Conservation (phyloP, 2,797 vertebrate species). For the Rhadinocentrus ornatus region DNA sequence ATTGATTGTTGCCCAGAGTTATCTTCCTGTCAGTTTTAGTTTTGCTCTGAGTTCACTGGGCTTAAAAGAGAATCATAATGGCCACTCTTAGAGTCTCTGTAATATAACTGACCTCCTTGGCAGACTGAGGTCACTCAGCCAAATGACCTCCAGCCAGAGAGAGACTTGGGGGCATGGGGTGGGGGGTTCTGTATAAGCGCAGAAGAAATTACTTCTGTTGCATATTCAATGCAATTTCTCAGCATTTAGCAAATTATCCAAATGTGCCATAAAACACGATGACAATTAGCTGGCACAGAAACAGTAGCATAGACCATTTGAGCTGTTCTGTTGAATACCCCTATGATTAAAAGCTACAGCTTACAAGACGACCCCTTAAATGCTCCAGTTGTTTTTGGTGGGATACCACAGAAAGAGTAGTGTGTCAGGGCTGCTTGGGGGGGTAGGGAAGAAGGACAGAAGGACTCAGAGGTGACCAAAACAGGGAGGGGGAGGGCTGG, state of each 20-base stretch:
- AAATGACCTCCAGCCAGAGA: conserved; percentile 38
- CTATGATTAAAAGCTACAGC: conserved; percentile 44
- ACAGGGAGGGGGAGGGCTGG: conserved; percentile 31
- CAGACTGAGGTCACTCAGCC: conserved; percentile 57
- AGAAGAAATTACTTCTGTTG: conserved; percentile 24
- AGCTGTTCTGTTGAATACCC: conserved; percentile 30
- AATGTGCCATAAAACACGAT: conserved; percentile 25
- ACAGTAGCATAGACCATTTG: conserved; percentile 19
- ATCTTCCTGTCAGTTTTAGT: conserved; percentile 55
- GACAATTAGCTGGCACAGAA: conserved; percentile 23
- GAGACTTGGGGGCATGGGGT: conserved; percentile 1
- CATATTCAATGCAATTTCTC: conserved; percentile 51
- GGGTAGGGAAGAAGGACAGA: conserved; percentile 7
- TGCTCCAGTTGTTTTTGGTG: conserved; percentile 56
- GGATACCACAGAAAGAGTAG: conserved; percentile 52
- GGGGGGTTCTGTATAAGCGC: conserved; percentile 35
- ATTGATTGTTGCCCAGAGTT: conserved; percentile 60
- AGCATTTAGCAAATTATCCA: conserved; percentile 30
- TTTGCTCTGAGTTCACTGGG: conserved; percentile 45
- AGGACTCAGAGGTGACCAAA: conserved; percentile 26
- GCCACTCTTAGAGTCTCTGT: conserved; percentile 42
- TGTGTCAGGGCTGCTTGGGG: conserved; percentile 35
- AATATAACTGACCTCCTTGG: conserved; percentile 54
- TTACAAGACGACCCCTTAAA: conserved; percentile 51
- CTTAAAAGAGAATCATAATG: conserved; percentile 50